A percentile compares a stretch with the other conserved stretches of the same genome.
phyloP scores from a whole-genome alignment of 2,888 invertebrate genomes.

The Arrhopalites spinosus region DNA sequence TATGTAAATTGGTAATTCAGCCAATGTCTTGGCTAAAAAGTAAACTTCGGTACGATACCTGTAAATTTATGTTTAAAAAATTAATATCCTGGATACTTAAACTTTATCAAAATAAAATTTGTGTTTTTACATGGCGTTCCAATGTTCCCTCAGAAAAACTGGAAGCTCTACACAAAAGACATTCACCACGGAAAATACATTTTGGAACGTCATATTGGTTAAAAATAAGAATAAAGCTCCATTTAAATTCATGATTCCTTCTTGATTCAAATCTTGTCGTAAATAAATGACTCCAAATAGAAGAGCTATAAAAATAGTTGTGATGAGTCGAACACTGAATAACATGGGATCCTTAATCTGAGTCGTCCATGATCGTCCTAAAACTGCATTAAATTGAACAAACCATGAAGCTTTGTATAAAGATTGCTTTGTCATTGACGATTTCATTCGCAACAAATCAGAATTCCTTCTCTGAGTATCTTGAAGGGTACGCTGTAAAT shows the following conservation, averaged over 20 bases:
- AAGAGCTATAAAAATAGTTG: conserved; percentile 89
- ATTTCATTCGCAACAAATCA: background rate
- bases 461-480: conserved; percentile 3
- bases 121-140: background rate
- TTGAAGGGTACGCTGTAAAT: background rate
- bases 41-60: conserved; percentile 91
- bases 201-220: conserved; percentile 85
- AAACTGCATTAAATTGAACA: conserved; percentile 82
- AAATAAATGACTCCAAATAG: conserved; percentile 86
- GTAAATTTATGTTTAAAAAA: conserved; percentile 22
- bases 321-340: conserved; percentile 83
- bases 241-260: conserved; percentile 92
- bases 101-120: background rate
- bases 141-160: conserved; percentile 13
- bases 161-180: conserved; percentile 29
- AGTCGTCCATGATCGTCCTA: conserved; percentile 88
- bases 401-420: conserved; percentile 86
- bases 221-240: conserved; percentile 88
- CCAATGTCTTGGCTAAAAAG: conserved; percentile 86
- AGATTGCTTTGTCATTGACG: conserved; percentile 57
- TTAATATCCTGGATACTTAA: conserved; percentile 70
- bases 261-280: conserved; percentile 78
- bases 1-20: conserved; percentile 85
- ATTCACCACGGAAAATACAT: conserved; percentile 22
- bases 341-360: conserved; percentile 88